Base-by-base conservation (phyloP, 2,797 vertebrate species). In the Champsocephalus esox region DNA sequence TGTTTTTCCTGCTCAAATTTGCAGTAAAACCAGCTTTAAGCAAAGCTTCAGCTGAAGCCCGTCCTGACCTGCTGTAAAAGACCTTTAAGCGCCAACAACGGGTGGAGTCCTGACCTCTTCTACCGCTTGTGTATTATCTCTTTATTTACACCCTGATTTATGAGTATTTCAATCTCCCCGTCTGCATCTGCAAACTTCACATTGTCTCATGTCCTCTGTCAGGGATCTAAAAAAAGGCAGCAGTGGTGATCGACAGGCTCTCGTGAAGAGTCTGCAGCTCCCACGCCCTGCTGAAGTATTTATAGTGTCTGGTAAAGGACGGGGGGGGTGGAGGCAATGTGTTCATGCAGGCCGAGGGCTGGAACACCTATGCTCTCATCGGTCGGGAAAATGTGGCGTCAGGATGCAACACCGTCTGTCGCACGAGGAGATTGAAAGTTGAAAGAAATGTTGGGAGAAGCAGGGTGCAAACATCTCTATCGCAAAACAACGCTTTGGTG, bases 261-360 rank as follows among this genome's bases (percentile, higher is more conserved):
- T 14, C 62, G 70, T 66, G 51, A 38, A 70, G 17, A 14, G 49
- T 54, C 41, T 61, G 10, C 0, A 4, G 66, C 75, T 32, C 71
- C 87, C 88, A 88, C 90, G 44, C 90, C 90, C 88, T 75, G 71
- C 65, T 59, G 0, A 89, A 66, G 77, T 68, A 92, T 92, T 79
- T 83, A 12, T 21, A 28, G 50, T 3, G 52, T 16, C 45, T 65
- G 45, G 67, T 63, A 48, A 77, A 79, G 21, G 58, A 43, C 45
- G 60, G 24, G n/a, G 50, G 14, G 56, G 44, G 66, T 10, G 69
- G 13, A 34, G 34, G 14, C 7, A 14, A 3, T 14, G 45, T 17
- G 24, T 49, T 66, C 43, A 14, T 16, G 17, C 16, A n/a, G 4
- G 28, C 56, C 5, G 43, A 19, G 7, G 16, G 24, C 48, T 41